Conservation (phyloP, 2,797 vertebrate genomes). For the Ptychadena robeensis region DNA sequence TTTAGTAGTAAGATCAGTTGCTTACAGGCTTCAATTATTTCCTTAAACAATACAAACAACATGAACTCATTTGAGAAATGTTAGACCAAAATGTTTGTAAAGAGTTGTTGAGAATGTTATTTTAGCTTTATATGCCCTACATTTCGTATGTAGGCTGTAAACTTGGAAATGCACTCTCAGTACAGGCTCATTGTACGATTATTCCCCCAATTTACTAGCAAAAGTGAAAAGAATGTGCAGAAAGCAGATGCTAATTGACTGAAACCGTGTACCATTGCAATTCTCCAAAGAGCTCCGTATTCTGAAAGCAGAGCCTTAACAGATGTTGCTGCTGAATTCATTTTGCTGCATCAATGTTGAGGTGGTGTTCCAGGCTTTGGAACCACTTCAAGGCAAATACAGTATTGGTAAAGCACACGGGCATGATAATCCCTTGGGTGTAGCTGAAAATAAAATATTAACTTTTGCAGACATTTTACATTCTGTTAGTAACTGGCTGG, state of each 20-base stretch:
- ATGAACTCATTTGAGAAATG: not conserved
- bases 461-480: not conserved
- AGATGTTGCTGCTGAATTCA: slow-evolving; percentile 37
- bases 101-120: not conserved
- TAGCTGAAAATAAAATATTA: not conserved
- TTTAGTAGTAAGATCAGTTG: not conserved
- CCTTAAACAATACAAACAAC: not conserved
- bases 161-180: not conserved
- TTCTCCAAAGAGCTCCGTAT: not conserved
- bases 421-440: not conserved
- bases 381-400: slow-evolving; percentile 2
- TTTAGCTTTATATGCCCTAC: not conserved
- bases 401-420: not conserved
- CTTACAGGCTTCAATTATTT: not conserved
- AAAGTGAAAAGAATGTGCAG: slow-evolving; percentile 5
- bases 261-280: slow-evolving; percentile 7
- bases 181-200: not conserved
- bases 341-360: slow-evolving; percentile 1
- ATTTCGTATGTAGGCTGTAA: not conserved
- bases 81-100: not conserved
- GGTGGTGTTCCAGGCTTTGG: slow-evolving; percentile 5
- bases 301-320: slow-evolving; percentile 13
- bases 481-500: not conserved
- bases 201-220: slow-evolving; percentile 2
- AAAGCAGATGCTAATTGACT: slow-evolving; percentile 20